These are phyloP conservation scores for Asobara japonica DNA, from an alignment of 1,140 invertebrate species.

Conservation along the genomic window DNA sequence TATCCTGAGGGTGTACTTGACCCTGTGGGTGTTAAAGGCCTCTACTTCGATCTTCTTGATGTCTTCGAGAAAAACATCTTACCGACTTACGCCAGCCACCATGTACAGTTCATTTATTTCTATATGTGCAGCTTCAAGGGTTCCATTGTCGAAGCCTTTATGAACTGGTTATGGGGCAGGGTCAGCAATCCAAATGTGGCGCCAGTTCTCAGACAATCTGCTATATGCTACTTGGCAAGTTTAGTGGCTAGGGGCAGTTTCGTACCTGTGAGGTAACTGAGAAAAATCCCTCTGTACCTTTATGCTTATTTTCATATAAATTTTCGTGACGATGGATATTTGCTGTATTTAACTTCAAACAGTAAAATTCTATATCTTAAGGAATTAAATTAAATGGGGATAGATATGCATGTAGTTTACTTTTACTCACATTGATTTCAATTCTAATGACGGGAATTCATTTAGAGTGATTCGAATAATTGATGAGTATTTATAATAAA, in stretches of 20 bases:
- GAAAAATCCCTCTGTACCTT: constrained; percentile 64
- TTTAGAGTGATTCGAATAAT: too few species aligned
- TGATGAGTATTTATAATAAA: too few species aligned
- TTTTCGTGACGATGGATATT: too few species aligned
- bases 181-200: constrained; percentile 74
- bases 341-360: too few species aligned
- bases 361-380: too few species aligned
- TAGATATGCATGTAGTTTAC: too few species aligned
- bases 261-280: constrained; percentile 72
- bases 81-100: constrained; percentile 77
- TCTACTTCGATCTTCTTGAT: constrained; percentile 67
- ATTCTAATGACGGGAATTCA: too few species aligned
- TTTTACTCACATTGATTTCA: too few species aligned
- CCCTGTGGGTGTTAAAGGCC: constrained; percentile 58
- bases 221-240: constrained; percentile 80
- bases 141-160: constrained; percentile 74
- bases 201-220: constrained; percentile 74
- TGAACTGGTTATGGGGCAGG: constrained; percentile 81
- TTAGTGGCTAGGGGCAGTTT: constrained; percentile 77
- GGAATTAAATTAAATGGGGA: too few species aligned
- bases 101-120: constrained; percentile 85
- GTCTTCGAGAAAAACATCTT: constrained; percentile 80
- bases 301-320: not conserved
- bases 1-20: constrained; percentile 53
- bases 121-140: constrained; percentile 77